A percentile compares a stretch with the other conserved stretches of the same genome.
Evolutionary conservation across 2,113 vertebrate species (phyloP).

Genomic region (Lamprotornis superbus): DNA sequence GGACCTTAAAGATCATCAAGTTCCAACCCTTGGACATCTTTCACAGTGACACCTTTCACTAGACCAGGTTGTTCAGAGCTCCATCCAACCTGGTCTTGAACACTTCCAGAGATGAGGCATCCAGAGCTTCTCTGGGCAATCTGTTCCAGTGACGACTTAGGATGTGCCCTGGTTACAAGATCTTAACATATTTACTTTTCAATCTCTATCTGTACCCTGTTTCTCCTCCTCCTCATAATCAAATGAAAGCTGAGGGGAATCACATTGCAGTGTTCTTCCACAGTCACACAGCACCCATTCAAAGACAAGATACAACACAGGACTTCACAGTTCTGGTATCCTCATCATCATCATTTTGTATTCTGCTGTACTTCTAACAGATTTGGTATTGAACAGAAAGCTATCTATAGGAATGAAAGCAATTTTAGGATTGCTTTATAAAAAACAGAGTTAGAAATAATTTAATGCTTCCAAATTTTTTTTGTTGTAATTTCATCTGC

Average conservation of each 20-base stretch:
- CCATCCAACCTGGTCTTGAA: neutral
- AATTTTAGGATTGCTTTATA: neutral
- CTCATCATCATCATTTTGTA: neutral
- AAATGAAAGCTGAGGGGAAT: neutral
- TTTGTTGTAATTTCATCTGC: neutral
- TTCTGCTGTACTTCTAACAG: neutral
- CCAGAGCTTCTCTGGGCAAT: neutral
- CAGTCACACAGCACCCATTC: neutral
- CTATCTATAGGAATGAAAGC: neutral
- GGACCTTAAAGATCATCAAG: neutral
- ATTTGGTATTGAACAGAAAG: neutral
- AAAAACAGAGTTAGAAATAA: neutral
- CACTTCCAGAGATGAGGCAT: neutral
- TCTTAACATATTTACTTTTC: neutral
- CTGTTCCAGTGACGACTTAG: neutral
- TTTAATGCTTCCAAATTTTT: neutral
- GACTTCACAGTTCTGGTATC: neutral
- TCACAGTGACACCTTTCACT: neutral
- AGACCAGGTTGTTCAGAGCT: neutral
- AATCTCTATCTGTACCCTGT: neutral
- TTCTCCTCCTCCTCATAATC: neutral
- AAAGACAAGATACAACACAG: neutral
- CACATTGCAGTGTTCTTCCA: neutral
- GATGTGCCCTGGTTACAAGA: neutral
- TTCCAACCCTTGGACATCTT: neutral